Evolutionary conservation across 2,113 vertebrate genomes (phyloP), one percentile per base, ranked within the genome.

Genomic region (Cranoglanis bouderius): DNA sequence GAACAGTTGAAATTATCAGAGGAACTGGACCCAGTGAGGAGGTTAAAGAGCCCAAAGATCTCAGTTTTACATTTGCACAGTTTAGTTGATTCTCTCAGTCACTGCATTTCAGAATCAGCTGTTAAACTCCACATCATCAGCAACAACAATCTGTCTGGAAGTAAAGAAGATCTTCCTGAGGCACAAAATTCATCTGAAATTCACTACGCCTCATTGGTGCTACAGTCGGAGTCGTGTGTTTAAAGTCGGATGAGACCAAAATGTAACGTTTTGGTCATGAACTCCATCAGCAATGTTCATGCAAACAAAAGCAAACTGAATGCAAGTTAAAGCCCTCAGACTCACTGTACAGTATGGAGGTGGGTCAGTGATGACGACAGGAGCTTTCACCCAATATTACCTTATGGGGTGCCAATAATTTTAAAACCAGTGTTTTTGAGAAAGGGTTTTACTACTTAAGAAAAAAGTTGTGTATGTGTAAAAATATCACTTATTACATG

Each of bases 381-480:
- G 59, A 26, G 24, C 55, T 1, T 24, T 61, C 59, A 61, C 59
- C 21, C 9, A 29, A 32, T 35, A 35, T 35, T 72, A 19, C 18
- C 21, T 5, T 38, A 38, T 67, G 82, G 49, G 61, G 26, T 78
- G 72, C 6, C 21, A 61, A 61, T 61, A 61, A 61, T 26, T 61
- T 19, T 57, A 26, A 59, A 24, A 6, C 3, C 57, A 59, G 57
- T 24, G 49, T 49, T 12, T 1, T 49, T 10, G 49, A 16, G 51
- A 53, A 53, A 14, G 51, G 51, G 13, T 14, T 53, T 16, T 53
- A 53, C 51, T 53, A 3, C 5, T 24, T 24, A 24, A 59, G 57
- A 59, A 59, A 59, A 59, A 24, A 16, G n/a, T 16, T 87, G 75
- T 87, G 29, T 72, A 72, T 87, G 57, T 87, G 29, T 72, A 72